Conservation (phyloP, 2,113 vertebrate species). For the Clarias batrachus region DNA sequence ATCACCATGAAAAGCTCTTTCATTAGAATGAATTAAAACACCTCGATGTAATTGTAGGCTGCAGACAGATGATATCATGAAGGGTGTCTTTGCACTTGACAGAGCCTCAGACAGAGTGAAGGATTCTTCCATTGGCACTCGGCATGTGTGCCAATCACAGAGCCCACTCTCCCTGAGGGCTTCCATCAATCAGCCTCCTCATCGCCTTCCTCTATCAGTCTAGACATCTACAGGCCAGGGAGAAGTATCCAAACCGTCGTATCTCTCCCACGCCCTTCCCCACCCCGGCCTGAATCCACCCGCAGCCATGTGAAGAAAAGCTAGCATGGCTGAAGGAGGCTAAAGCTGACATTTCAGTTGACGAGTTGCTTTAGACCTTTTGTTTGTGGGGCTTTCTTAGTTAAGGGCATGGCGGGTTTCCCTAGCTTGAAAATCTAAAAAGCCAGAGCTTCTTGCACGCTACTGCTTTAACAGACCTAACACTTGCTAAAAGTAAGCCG, state of each 20-base stretch:
- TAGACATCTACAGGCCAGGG: constrained; percentile 52
- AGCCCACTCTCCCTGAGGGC: constrained; percentile 56
- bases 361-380: neutral
- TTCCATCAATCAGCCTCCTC: constrained; percentile 66
- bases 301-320: neutral
- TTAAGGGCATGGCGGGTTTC: neutral
- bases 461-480: neutral
- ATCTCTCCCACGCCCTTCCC: constrained; percentile 6
- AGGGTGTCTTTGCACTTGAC: constrained; percentile 22
- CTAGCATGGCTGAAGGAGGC: neutral
- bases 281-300: neutral
- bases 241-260: constrained; percentile 25
- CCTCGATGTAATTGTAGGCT: constrained; percentile 37
- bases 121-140: constrained; percentile 52
- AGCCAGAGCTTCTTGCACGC: neutral
- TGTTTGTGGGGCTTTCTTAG: neutral
- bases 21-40: constrained; percentile 42
- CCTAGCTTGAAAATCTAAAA: neutral
- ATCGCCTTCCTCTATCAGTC: constrained; percentile 53
- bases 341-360: constrained; percentile 1
- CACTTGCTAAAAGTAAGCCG: neutral
- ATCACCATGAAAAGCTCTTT: constrained; percentile 40
- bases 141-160: constrained; percentile 63
- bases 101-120: constrained; percentile 16
- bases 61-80: constrained; percentile 40